Percentiles rank a stretch among this genome's conserved stretches.
These are phyloP conservation scores for Aeoliscus strigatus DNA, from an alignment of 2,797 vertebrate genomes.

Conservation along the genomic window DNA sequence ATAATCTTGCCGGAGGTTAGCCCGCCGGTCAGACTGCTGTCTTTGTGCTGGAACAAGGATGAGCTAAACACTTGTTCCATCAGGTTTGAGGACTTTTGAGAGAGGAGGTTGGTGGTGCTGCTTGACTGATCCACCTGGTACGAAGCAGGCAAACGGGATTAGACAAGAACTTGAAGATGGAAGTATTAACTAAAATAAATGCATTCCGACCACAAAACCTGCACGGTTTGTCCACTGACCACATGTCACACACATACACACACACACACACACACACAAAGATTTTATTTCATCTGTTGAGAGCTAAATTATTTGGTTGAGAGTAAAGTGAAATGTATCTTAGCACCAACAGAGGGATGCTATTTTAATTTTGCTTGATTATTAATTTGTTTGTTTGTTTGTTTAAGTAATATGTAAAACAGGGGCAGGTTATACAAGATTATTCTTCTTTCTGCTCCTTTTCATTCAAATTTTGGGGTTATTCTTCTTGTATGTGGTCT, in stretches of 20 bases:
- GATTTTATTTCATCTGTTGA: too few species aligned
- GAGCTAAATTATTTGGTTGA: too few species aligned
- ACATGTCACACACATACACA: conserved; percentile 1
- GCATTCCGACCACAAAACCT: not conserved
- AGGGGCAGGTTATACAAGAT: too few species aligned
- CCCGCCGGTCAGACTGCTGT: conserved; percentile 75
- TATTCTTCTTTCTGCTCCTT: too few species aligned
- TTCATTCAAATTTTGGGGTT: too few species aligned
- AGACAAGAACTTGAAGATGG: not conserved
- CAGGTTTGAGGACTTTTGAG: conserved; percentile 79
- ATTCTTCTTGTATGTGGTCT: too few species aligned
- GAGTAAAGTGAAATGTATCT: too few species aligned
- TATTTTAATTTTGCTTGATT: too few species aligned
- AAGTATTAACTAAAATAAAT: not conserved
- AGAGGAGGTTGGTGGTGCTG: conserved; percentile 65
- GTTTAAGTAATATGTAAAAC: too few species aligned
- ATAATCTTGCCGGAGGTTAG: conserved; percentile 55
- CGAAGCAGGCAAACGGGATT: not conserved
- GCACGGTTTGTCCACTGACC: conserved; percentile 3
- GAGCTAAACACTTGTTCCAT: conserved; percentile 92
- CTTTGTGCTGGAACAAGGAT: conserved; percentile 83
- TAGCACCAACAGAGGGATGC: too few species aligned
- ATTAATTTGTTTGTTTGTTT: too few species aligned
- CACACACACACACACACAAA: not conserved
- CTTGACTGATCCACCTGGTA: conserved; percentile 59